Base-by-base conservation (phyloP, 2,797 vertebrate genomes). In the Macrochelys suwanniensis region DNA sequence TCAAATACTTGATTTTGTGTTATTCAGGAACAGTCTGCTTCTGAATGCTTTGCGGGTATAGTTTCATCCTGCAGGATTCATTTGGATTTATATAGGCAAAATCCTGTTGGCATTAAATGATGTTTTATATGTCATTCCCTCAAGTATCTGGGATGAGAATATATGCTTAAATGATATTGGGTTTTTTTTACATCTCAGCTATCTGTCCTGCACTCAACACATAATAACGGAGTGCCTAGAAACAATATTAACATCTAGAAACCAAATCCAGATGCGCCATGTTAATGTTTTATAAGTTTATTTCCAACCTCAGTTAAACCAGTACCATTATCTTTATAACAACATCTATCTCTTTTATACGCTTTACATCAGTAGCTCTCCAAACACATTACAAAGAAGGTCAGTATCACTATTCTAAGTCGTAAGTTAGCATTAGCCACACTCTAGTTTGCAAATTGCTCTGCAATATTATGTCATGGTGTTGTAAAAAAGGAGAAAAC, bases 1-100 rank as follows among this genome's bases (percentile, higher is more conserved):
- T 90, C 84, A 94, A 96, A 92, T 97, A 95, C 89, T 97, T 97
- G 68, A 76, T 93, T 88, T 96, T 80, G 33, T 57, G 82, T 95
- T 91, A 89, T 88, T 82, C 13, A 33, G 78, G 93, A 96, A 82
- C 74, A 80, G 94, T 81, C 61, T 94, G 79, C 87, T 85, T 65
- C 87, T 80, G 89, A 89, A 68, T 50, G 80, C 84, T 92, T 88
- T 65, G 56, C 65, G 80, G 54, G 77, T 85, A n/a, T 94, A 92
- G 54, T 87, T 92, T 91, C 87, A 94, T 97, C 95, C 85, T 95
- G 95, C 57, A 84, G 87, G 78, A 90, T 94, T 82, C 82, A 0
- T 0, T 92, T 87, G 74, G 90, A 92, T 85, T 88, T 87, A 88
- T 71, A 85, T 77, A 88, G 85, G 85, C 65, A 93, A 95, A 90